Evolutionary conservation across 2,888 invertebrate genomes (phyloP), one percentile per base, ranked within the genome.

Genomic region (Pseudococcus viburni): DNA sequence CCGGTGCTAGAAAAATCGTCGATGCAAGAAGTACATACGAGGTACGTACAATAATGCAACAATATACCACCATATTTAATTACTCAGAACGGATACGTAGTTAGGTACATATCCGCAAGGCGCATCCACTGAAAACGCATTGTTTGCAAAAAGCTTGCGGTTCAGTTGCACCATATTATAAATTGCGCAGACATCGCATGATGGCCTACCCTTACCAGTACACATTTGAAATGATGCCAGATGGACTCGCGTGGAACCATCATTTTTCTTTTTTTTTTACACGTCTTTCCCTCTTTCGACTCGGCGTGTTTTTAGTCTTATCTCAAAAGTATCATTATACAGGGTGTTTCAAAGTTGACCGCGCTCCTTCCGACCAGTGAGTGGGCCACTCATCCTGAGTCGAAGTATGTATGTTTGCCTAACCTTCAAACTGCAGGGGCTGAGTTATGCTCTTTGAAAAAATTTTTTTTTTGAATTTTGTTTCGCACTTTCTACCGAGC

Each of bases 111-210:
- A 33, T 33, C 26, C 26, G 26, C 26, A 33, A 33, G 26, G 19
- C 17, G 17, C 51, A 51, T 64, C 64, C 7, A 17, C n/a, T 59
- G 17, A 59, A 46, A 64, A 64, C 64, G 64, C 64, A 64, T 64
- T 64, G 64, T 64, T 64, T 64, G 64, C 64, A 64, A 64, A 59
- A 64, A 51, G 64, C 64, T 59, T 59, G 64, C 22, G 64, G 64
- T 64, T 64, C 22, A 64, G 11, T 9, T 22, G 64, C 64, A 64
- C 19, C 64, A 64, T 22, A 64, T 33, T 33, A 64, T 64, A 64
- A 64, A 64, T 64, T 64, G 64, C 64, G 22, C 19, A 33, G 26
- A 1, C 64, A 64, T 64, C 64, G 26, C 26, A 33, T 33, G 26
- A 33, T 33, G 26, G 22, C 64, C 51, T 51, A 51, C 51, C 51